phyloP scores from a whole-genome alignment of 2,888 invertebrate genomes.

The Drosophila mercatorum region DNA sequence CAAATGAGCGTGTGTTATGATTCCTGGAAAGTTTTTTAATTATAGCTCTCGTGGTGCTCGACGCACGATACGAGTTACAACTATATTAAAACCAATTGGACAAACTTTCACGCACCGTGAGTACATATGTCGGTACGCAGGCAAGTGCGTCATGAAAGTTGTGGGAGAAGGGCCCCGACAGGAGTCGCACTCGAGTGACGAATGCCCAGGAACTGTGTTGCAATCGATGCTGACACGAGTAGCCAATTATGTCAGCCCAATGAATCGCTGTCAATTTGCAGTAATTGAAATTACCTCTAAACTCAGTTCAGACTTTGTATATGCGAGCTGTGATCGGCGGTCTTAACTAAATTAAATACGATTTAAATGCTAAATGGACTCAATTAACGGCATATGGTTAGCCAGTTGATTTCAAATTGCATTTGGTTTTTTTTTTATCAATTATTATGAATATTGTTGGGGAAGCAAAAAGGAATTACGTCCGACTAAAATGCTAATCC shows the following conservation, averaged over 20 bases:
- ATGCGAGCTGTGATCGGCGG: too few relatives aligned
- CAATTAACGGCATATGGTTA: constrained; percentile 6
- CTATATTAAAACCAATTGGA: constrained; percentile 2
- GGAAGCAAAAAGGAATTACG: constrained; percentile 1
- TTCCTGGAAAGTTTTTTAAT: constrained; percentile 7
- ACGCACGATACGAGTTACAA: background rate
- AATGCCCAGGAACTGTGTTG: background rate
- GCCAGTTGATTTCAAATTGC: constrained; percentile 6
- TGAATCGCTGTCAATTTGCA: background rate
- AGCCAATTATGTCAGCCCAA: background rate
- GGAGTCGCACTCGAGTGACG: background rate
- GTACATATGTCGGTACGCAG: background rate
- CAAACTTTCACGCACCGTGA: background rate
- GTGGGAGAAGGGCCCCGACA: too few relatives aligned
- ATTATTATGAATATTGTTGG: constrained; percentile 1
- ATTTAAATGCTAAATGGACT: background rate
- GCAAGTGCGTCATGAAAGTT: background rate
- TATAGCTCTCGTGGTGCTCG: background rate
- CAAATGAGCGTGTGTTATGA: constrained; percentile 4
- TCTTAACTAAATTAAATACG: constrained; percentile 1
- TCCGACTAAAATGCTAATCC: constrained; percentile 2
- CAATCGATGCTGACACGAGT: background rate
- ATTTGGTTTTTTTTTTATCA: background rate
- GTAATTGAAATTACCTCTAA: background rate
- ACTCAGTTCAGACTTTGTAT: background rate